Percentiles rank a stretch among this genome's conserved stretches.
These are phyloP conservation scores for Brotula barbata DNA, from an alignment of 2,797 vertebrate genomes.

Conservation along the genomic window DNA sequence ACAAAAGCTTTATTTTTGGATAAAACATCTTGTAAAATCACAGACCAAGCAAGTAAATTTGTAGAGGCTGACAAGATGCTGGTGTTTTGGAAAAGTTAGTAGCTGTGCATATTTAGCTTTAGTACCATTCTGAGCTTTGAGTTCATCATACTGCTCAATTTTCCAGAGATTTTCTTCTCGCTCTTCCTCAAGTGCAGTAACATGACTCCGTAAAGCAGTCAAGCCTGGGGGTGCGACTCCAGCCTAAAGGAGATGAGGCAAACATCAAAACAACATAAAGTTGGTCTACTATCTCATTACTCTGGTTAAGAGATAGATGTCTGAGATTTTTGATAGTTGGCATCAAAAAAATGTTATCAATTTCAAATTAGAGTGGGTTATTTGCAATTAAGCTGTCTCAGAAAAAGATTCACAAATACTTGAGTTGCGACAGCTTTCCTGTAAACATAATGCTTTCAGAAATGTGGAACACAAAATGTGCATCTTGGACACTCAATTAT, in stretches of 20 bases:
- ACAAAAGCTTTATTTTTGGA: no score
- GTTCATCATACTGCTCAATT: slow-evolving; percentile 80
- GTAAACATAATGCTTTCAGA: no score
- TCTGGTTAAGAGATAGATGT: not conserved
- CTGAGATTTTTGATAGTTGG: no score
- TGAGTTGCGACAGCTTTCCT: no score
- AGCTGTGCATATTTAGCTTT: rapidly evolving
- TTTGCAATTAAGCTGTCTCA: no score
- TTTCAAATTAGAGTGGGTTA: no score
- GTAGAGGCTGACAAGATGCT: not conserved
- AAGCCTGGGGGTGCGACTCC: slow-evolving; percentile 75
- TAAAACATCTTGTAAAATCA: no score
- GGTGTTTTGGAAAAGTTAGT: not conserved
- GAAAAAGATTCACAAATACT: no score
- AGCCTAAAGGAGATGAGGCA: slow-evolving; percentile 62
- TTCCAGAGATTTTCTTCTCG: slow-evolving; percentile 82
- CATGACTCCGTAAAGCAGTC: slow-evolving; percentile 68
- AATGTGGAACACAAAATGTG: not conserved
- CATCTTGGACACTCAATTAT: not conserved
- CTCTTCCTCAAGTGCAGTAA: slow-evolving; percentile 84
- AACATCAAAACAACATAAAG: not conserved
- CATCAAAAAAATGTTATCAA: no score
- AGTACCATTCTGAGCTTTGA: slow-evolving; percentile 84
- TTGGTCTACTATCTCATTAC: not conserved
- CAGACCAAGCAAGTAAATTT: no score